Conservation (phyloP, 2,113 vertebrate genomes). For the Amphilophus citrinellus region DNA sequence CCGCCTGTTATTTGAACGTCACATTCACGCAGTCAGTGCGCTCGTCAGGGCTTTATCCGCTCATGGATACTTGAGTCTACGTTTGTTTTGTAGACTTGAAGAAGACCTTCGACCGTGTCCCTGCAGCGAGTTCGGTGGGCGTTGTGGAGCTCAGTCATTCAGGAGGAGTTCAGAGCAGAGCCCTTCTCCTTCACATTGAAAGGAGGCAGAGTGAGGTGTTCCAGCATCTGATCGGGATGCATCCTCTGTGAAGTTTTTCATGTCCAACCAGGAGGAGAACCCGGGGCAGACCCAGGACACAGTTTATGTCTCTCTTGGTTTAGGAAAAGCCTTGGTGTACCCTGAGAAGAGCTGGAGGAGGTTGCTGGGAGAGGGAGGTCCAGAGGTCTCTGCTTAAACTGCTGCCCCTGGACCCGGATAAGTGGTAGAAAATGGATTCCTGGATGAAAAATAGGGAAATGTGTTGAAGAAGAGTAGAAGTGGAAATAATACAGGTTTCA, state of each 20-base stretch:
- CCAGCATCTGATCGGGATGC: too few species aligned
- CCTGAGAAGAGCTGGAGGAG: background rate
- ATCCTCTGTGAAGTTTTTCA: too few species aligned
- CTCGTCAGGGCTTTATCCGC: too few species aligned
- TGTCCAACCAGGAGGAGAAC: background rate
- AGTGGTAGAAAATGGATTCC: background rate
- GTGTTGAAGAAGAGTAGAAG: background rate
- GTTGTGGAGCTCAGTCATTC: background rate
- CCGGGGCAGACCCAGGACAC: rapidly evolving
- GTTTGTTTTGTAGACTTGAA: too few species aligned
- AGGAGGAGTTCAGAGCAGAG: background rate
- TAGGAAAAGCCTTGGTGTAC: too few species aligned
- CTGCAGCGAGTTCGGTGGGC: too few species aligned
- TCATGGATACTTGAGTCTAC: too few species aligned
- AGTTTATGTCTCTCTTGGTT: background rate
- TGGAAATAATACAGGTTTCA: background rate
- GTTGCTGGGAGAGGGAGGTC: too few species aligned
- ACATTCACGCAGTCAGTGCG: rapidly evolving
- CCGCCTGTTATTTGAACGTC: rapidly evolving
- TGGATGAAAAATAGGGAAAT: background rate
- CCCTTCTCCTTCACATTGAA: background rate
- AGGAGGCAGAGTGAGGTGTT: background rate
- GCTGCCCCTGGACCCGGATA: background rate
- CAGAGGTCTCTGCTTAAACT: background rate
- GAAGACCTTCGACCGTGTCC: too few species aligned